These are phyloP conservation scores for Macaria liturata DNA, from an alignment of 2,888 invertebrate species.

Conservation along the genomic window DNA sequence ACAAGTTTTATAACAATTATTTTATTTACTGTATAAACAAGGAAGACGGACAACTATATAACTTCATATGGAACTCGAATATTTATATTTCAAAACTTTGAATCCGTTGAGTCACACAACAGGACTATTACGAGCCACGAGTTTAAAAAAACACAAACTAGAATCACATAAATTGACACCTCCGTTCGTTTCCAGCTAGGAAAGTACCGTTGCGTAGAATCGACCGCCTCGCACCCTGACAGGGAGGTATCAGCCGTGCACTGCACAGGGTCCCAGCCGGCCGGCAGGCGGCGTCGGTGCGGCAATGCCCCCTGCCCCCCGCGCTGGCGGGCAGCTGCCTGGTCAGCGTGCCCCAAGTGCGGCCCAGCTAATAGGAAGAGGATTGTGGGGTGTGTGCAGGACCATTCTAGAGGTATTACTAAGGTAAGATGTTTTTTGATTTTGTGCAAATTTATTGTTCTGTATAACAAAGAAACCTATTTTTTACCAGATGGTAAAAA, in stretches of 20 bases:
- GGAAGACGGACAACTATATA: too few species aligned
- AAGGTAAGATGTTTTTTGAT: conserved; percentile 50
- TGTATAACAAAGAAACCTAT: too few species aligned
- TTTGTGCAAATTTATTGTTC: too few species aligned
- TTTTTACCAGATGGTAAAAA: too few species aligned
- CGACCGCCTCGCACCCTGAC: conserved; percentile 80
- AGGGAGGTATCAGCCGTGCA: conserved; percentile 82
- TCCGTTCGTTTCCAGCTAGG: conserved; percentile 76
- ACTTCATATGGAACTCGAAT: too few species aligned
- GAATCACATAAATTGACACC: too few species aligned
- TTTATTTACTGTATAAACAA: too few species aligned
- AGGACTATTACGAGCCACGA: too few species aligned
- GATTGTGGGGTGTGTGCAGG: conserved; percentile 88
- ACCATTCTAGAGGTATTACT: conserved; percentile 71
- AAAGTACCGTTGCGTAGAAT: conserved; percentile 88
- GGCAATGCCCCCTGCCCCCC: conserved; percentile 92
- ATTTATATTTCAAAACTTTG: too few species aligned
- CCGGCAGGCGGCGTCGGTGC: conserved; percentile 83
- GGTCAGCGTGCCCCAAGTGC: conserved; percentile 91
- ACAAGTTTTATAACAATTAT: neutral
- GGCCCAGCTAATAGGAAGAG: conserved; percentile 89
- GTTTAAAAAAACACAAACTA: too few species aligned
- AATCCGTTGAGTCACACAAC: too few species aligned
- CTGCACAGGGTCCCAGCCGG: conserved; percentile 84
- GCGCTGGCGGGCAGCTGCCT: conserved; percentile 90